A percentile compares a stretch with the other conserved stretches of the same genome.
phyloP scores from a whole-genome alignment of 2,888 invertebrate species.

The Agelastica alni region DNA sequence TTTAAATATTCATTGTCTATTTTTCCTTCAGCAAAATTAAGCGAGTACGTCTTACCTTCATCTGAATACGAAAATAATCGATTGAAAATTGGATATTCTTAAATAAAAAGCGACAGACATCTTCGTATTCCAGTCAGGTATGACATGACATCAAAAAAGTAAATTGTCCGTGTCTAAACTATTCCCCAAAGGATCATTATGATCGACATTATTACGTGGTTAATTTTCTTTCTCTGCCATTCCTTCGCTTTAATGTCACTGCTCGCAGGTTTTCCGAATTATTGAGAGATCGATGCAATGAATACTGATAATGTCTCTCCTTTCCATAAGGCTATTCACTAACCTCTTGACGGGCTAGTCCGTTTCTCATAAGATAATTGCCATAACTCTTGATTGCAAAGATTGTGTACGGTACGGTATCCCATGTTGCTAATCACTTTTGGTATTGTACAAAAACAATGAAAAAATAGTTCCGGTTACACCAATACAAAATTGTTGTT shows the following conservation, averaged over 20 bases:
- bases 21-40: background rate
- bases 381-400: too few relatives aligned
- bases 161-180: conserved; percentile 40
- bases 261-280: conserved; percentile 8
- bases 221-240: conserved; percentile 41
- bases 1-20: too few relatives aligned
- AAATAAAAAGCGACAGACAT: conserved; percentile 18
- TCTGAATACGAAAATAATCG: conserved; percentile 23
- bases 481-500: too few relatives aligned
- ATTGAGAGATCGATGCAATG: conserved; percentile 13
- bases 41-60: conserved; percentile 1
- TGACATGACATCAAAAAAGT: conserved; percentile 35
- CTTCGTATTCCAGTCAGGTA: conserved; percentile 38
- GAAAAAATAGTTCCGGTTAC: too few relatives aligned
- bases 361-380: too few relatives aligned
- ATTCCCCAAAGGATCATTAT: conserved; percentile 42
- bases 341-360: too few relatives aligned
- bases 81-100: conserved; percentile 26
- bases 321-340: background rate
- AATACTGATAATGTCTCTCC: conserved; percentile 7
- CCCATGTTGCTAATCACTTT: too few relatives aligned
- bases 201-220: conserved; percentile 45
- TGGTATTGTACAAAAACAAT: too few relatives aligned
- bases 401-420: too few relatives aligned
- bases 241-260: conserved; percentile 22